Evolutionary conservation across 1,140 invertebrate species (phyloP), one percentile per base, ranked within the genome.

Genomic region (Campoletis sonorensis): DNA sequence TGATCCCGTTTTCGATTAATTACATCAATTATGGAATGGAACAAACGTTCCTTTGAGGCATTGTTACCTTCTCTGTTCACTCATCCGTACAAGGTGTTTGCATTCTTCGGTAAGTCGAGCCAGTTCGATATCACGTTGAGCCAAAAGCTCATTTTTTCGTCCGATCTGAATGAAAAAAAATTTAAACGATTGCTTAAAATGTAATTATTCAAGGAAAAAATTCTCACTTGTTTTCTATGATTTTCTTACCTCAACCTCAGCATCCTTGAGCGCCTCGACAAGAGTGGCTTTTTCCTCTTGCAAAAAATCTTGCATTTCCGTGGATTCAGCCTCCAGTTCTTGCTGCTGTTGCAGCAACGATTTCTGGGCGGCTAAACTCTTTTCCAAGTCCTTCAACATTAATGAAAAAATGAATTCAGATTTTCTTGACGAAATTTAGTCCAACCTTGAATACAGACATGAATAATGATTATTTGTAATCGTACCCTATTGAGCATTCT

Each of bases 291-390:
- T 96, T 87, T 97, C 96, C 68, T 95, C 94, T 88, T 96, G 95
- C 79, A 97, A 92, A 82, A 97, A 97, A 81, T 96, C 96, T 87
- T 96, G 94, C 85, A 96, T 90, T 87, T 97, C 96, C 4, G 93
- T 92, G 10, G 95, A 94, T 85, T 97, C 96, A 5, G 92, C 92
- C 86, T 96, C 95, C 2, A 94, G 88, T 85, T 96, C 95, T 72
- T 95, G 93, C 76, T 96, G 94, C 82, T 96, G 96, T 84, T 96
- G 95, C 1, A 94, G 83, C 37, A 97, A 89, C 5, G 91, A 89
- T 82, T 94, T 94, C 85, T 96, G 95, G 1, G 94, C 94, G 27
- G 94, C 93, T 73, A 96, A 88, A 82, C 93, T 94, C 83, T 93
- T 94, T 80, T 95, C 94, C 83, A 95, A 91, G 89, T 96, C 95